Base-by-base conservation (phyloP, 2,113 vertebrate genomes). In the Pluvialis apricaria region DNA sequence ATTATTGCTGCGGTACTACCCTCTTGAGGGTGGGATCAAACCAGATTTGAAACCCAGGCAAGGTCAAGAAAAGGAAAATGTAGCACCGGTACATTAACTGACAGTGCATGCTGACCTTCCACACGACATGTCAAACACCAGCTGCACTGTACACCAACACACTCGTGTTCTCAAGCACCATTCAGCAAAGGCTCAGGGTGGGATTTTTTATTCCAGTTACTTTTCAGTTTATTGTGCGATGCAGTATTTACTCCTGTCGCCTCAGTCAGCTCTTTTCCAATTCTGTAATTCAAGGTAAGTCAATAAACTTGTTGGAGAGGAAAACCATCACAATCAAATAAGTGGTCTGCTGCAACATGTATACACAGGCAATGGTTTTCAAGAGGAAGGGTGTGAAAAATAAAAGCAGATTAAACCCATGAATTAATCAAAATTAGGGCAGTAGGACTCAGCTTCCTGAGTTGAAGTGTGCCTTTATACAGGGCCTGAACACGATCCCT, bases 1-100 rank as follows among this genome's bases (percentile, higher is more conserved):
- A 90, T 97, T 96, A 93, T 55, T 82, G 55, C 80, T 85, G 85
- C 62, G 90, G 31, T 71, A 71, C 42, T 75, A 44, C 44, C 87
- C 77, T 89, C 93, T 86, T 16, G 18, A 91, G 90, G 80, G 51
- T 72, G 44, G 58, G 66, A 96, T 97, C 96, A 96, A 94, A 10
- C 11, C 49, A 71, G 76, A 82, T 90, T 93, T 93, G 49, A 87
- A 94, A 95, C 11, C 8, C 64, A 83, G 72, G 77, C 66, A 91
- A 96, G 89, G 87, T 86, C 90, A 92, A 85, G 65, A 47, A 93
- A 90, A 92, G 32, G 47, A 62, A 95, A 94, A 95, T 49, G 45
- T 89, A 82, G 36, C 82, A 89, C 88, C 94, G 96, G 91, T 94
- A 87, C 61, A 3, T 88, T 72, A 91, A 81, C 38, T 71, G 62